phyloP scores from a whole-genome alignment of 2,113 vertebrate species.

The Pogonocichla stellata region DNA sequence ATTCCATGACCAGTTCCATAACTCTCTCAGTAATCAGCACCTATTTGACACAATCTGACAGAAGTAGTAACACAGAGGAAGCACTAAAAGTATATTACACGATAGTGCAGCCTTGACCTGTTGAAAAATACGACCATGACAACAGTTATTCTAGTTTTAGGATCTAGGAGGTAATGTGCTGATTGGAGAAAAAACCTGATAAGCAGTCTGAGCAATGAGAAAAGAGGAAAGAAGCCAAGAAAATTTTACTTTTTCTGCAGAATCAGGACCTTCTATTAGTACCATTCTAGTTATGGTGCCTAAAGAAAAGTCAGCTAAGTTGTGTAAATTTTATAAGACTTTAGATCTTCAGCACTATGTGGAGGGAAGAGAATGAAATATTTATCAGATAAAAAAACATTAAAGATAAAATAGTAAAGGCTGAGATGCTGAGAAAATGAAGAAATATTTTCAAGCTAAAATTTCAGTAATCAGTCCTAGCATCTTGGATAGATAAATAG shows the following conservation, averaged over 20 bases:
- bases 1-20: neutral
- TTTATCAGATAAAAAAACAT: neutral
- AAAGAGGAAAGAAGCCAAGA: neutral
- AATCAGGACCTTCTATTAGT: neutral
- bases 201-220: neutral
- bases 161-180: neutral
- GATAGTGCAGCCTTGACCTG: neutral
- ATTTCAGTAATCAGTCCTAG: neutral
- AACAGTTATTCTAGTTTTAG: neutral
- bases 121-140: neutral
- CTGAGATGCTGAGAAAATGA: neutral
- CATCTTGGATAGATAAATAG: constrained; percentile 3
- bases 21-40: neutral
- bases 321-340: neutral
- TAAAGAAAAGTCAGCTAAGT: neutral
- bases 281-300: neutral
- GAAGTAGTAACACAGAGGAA: neutral
- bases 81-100: neutral
- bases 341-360: neutral
- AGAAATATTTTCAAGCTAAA: neutral
- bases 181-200: neutral
- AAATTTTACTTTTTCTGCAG: neutral
- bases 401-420: neutral
- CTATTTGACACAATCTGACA: neutral
- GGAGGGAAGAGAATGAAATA: neutral